A percentile compares a stretch with the other conserved stretches of the same genome.
phyloP scores from a whole-genome alignment of 1,140 invertebrate genomes.

The Stegodyphus dumicola region DNA sequence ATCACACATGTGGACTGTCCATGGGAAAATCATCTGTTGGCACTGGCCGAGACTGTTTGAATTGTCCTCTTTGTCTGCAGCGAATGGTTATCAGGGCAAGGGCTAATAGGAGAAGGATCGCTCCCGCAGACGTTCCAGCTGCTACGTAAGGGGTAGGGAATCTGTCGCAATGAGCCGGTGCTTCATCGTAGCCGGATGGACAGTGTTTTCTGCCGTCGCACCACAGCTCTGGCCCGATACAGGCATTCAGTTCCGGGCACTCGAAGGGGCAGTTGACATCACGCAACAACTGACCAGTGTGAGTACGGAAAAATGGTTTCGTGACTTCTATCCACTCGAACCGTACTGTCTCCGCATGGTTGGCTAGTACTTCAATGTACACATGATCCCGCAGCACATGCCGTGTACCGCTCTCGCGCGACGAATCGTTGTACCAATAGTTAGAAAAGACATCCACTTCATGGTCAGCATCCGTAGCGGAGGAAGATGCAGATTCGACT shows the following conservation, averaged over 20 bases:
- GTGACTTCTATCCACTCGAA: constrained; percentile 87
- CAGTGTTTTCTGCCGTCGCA: constrained; percentile 87
- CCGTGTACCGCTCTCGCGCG: not conserved
- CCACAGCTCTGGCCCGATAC: constrained; percentile 88
- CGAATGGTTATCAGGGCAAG: constrained; percentile 22
- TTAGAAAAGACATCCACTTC: constrained; percentile 62
- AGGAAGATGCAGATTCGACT: constrained; percentile 18
- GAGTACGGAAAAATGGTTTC: constrained; percentile 67
- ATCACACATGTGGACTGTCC: constrained; percentile 55
- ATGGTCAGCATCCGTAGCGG: not conserved
- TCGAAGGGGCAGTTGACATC: constrained; percentile 75
- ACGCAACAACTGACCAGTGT: constrained; percentile 70
- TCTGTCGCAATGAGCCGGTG: constrained; percentile 73
- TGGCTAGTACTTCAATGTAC: constrained; percentile 80
- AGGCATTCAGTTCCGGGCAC: constrained; percentile 87
- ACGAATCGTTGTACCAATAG: constrained; percentile 62
- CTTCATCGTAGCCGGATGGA: constrained; percentile 88
- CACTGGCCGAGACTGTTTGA: constrained; percentile 53
- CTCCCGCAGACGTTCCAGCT: constrained; percentile 41
- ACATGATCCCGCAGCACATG: constrained; percentile 53
- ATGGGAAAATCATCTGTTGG: constrained; percentile 59
- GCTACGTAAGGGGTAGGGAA: constrained; percentile 62
- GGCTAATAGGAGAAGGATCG: constrained; percentile 32
- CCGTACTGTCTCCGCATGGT: constrained; percentile 78
- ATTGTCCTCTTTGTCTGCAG: constrained; percentile 35